Conservation (phyloP, 2,113 vertebrate genomes). For the Pangasianodon gigas region DNA sequence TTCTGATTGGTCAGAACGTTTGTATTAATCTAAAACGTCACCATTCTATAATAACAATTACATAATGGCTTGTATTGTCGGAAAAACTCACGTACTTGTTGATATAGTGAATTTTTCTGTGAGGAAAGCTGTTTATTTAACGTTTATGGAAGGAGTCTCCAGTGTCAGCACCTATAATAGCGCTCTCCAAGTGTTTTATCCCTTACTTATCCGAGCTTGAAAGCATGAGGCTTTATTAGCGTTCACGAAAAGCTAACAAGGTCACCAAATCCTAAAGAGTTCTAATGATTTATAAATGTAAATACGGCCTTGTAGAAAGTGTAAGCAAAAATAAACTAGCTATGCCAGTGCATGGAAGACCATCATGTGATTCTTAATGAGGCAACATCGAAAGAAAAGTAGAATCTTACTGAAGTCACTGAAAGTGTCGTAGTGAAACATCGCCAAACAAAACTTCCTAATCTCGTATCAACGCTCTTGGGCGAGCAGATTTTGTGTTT, state of each 20-base stretch:
- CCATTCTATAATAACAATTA: neutral
- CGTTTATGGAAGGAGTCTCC: neutral
- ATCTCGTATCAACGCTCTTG: neutral
- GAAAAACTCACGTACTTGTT: neutral
- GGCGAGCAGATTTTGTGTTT: neutral
- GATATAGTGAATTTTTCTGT: no score
- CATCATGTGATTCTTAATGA: neutral
- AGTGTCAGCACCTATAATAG: neutral
- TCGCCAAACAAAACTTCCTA: neutral
- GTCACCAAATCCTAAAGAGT: neutral
- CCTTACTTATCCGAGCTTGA: neutral
- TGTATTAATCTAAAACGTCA: neutral
- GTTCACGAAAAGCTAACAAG: neutral
- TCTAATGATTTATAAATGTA: neutral
- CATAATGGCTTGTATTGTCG: neutral
- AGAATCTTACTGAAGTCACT: neutral
- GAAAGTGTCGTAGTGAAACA: neutral
- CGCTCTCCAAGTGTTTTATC: neutral
- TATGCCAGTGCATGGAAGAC: neutral
- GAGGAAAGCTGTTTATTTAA: neutral
- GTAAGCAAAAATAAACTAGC: constrained; percentile 2
- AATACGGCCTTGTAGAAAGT: neutral
- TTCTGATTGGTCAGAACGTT: neutral
- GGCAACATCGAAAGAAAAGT: neutral
- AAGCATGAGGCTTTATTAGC: neutral